Evolutionary conservation across 2,113 vertebrate species (phyloP), one percentile per base, ranked within the genome.

Genomic region (Tragelaphus buxtoni): DNA sequence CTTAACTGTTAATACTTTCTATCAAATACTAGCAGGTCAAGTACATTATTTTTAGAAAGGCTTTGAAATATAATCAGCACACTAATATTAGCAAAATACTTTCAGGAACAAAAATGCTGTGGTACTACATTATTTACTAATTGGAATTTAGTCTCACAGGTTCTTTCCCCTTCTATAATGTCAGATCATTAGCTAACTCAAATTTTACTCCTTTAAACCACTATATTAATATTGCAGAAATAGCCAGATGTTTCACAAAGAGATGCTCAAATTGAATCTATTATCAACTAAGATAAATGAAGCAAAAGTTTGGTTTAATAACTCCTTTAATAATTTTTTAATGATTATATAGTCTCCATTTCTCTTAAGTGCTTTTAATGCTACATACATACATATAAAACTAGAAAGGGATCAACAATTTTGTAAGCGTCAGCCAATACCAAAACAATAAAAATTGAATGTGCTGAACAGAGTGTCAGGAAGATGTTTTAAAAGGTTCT

Each of bases 1-100:
- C 97, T 98, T 98, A 98, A 98, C 98, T 98, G 98, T 80, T 94
- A 91, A 94, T 69, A 60, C 39, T 97, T 97, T 18, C 47, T 95
- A 94, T 60, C 14, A 90, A 76, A 94, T 79, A 88, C 26, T 93
- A 97, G 10, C 13, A 83, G 30, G 90, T 96, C 81, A 92, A 92
- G 51, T 56, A 87, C 56, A 72, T 47, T 89, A 53, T 51, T 94
- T 97, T 96, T 91, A 89, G n/a, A 94, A 87, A 87, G 53, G 47
- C 35, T 39, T 26, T 81, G 11, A 60, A 88, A 58, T 95, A 85
- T 32, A 87, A 80, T 45, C 76, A 97, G 58, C 42, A 82, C 63
- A 95, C 42, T 89, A 77, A 69, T 81, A 39, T 63, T 22, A 93
- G 16, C 60, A 72, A 90, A 96, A 30, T 90, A 94, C 53, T 93